Evolutionary conservation across 2,113 vertebrate species (phyloP).

Genomic region (Tragelaphus strepsiceros): DNA sequence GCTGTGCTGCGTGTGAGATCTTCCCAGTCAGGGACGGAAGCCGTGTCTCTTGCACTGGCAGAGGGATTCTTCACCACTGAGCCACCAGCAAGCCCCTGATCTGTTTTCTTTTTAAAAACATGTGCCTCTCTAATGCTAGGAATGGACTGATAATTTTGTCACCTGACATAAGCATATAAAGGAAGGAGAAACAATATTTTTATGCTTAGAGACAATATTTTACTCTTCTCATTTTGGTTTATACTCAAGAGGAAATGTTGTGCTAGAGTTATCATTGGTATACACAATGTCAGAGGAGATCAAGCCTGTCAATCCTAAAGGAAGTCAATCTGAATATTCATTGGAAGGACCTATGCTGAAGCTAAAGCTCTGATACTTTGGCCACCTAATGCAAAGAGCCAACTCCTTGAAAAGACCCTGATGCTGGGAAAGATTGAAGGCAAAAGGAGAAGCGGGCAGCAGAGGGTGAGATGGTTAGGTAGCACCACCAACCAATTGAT

Average conservation of each 20-base stretch:
- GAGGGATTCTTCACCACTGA: background rate
- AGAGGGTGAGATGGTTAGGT: background rate
- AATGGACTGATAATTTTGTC: background rate
- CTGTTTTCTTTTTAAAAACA: background rate
- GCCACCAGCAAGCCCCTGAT: background rate
- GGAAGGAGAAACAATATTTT: background rate
- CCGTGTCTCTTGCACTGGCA: fast-evolving
- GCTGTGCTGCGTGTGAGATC: background rate
- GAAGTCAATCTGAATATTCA: background rate
- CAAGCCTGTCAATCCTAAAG: background rate
- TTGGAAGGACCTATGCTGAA: background rate
- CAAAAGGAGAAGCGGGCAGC: background rate
- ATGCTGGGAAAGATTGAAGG: background rate
- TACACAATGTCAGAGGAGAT: background rate
- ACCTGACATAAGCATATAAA: background rate
- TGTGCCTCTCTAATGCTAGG: background rate
- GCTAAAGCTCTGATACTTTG: background rate
- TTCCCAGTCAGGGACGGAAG: fast-evolving
- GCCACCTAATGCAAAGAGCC: background rate
- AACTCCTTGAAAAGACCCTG: background rate
- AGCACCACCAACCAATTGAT: background rate
- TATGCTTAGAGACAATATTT: background rate
- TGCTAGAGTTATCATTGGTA: background rate
- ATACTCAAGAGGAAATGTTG: background rate
- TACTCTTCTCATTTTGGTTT: background rate